Conservation (phyloP, 2,797 vertebrate species). For the Anguilla obscura region DNA sequence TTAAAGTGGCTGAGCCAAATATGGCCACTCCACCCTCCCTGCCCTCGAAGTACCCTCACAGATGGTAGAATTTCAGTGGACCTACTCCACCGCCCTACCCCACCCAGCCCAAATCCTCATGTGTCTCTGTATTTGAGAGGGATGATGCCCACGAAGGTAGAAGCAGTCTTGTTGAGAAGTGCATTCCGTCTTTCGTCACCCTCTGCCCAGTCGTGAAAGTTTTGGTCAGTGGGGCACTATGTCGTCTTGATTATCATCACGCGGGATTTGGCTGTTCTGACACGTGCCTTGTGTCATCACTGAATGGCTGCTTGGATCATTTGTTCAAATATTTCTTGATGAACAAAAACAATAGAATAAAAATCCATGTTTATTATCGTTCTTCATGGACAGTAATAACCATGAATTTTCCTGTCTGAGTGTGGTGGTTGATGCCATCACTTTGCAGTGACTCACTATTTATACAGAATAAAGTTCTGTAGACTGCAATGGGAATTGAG, state of each 20-base stretch:
- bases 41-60: background rate
- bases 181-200: background rate
- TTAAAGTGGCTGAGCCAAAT: background rate
- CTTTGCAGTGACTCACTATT: slow-evolving; percentile 1
- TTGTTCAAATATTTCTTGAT: background rate
- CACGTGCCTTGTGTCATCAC: background rate
- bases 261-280: background rate
- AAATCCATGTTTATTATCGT: background rate
- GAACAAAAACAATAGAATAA: background rate
- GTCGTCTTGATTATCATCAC: background rate
- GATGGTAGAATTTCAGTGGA: background rate
- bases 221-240: background rate
- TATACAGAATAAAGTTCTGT: background rate
- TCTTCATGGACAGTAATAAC: background rate
- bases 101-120: background rate
- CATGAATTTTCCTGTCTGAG: background rate
- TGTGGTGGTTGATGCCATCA: background rate
- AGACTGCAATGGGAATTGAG: background rate
- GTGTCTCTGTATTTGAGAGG: background rate
- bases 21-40: background rate
- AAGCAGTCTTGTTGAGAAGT: background rate
- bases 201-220: background rate
- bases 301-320: background rate
- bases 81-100: background rate
- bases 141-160: background rate